phyloP scores from a whole-genome alignment of 1,140 invertebrate genomes.

The Apis cerana region DNA sequence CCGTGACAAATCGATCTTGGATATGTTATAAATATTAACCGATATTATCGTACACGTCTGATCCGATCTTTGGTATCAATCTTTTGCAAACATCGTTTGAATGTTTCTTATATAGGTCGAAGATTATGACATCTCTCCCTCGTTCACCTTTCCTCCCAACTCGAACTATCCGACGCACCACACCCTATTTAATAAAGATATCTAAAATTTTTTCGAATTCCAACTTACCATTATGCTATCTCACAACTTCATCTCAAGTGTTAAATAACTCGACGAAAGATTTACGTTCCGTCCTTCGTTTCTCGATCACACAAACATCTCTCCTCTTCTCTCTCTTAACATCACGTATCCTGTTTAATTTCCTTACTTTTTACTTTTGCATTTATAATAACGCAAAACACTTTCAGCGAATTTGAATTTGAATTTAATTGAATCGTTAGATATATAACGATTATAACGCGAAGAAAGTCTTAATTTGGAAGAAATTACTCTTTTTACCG shows the following conservation, averaged over 20 bases:
- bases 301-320: neutral
- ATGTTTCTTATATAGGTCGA: neutral
- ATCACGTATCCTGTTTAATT: too few species aligned
- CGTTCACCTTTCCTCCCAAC: neutral
- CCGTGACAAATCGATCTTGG: neutral
- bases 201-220: constrained; percentile 1
- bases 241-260: neutral
- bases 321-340: too few species aligned
- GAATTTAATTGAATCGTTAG: too few species aligned
- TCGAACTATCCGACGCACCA: neutral
- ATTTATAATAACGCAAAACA: too few species aligned
- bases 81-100: neutral
- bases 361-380: too few species aligned
- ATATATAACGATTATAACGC: too few species aligned
- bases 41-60: neutral
- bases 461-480: too few species aligned
- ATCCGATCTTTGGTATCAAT: neutral
- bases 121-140: neutral
- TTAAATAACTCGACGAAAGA: neutral
- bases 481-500: too few species aligned
- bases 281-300: neutral
- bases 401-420: too few species aligned
- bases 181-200: constrained; percentile 6
- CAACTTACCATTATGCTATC: neutral
- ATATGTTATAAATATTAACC: neutral